These are phyloP conservation scores for Lymantria dispar DNA, from an alignment of 2,888 invertebrate genomes.

Conservation along the genomic window DNA sequence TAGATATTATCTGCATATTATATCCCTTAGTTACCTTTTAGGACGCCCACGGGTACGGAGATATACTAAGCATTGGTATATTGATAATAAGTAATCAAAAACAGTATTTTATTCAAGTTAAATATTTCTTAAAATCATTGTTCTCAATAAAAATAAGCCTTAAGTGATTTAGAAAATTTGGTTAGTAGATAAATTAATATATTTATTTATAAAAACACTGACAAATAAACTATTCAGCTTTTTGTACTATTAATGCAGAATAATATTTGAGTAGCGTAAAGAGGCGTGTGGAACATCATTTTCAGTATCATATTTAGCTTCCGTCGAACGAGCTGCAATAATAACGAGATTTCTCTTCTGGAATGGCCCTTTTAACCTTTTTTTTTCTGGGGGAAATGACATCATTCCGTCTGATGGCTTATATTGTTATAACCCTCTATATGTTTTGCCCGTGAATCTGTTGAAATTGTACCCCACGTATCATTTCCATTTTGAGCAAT, in stretches of 20 bases:
- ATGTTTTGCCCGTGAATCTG: slow-evolving; percentile 44
- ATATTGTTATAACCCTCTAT: slow-evolving; percentile 50
- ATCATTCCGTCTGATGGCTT: slow-evolving; percentile 49
- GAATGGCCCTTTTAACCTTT: slow-evolving; percentile 54
- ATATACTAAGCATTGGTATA: no score
- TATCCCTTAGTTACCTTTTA: no score
- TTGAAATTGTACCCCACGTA: slow-evolving; percentile 34
- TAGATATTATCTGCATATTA: no score
- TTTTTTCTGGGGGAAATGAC: slow-evolving; percentile 48
- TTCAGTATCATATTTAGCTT: slow-evolving; percentile 44
- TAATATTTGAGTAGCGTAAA: slow-evolving; percentile 33
- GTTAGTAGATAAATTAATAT: no score
- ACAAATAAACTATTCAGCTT: no score
- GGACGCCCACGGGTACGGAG: no score
- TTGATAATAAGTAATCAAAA: no score
- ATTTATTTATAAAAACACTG: no score
- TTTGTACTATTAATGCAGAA: slow-evolving; percentile 23
- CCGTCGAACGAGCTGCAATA: slow-evolving; percentile 44
- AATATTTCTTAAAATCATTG: no score
- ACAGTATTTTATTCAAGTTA: no score
- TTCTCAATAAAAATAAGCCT: no score
- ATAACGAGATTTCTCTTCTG: slow-evolving; percentile 49
- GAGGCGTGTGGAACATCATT: slow-evolving; percentile 35
- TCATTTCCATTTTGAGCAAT: slow-evolving; percentile 34
- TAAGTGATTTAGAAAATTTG: no score